A percentile compares a stretch with the other conserved stretches of the same genome.
phyloP scores from a whole-genome alignment of 2,113 vertebrate species.

The Mionectes macconnelli region DNA sequence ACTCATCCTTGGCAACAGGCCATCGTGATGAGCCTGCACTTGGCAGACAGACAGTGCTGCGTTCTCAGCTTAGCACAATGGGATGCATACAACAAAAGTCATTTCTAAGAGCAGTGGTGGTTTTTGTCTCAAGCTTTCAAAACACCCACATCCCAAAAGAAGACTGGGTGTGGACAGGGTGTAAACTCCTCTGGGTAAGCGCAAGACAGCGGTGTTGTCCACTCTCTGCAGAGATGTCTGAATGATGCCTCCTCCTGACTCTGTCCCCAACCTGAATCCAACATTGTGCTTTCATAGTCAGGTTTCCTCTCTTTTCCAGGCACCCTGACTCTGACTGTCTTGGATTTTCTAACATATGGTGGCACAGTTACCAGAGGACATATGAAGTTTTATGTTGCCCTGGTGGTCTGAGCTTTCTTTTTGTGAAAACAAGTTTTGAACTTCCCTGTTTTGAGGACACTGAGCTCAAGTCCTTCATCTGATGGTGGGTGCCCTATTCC shows the following conservation, averaged over 20 bases:
- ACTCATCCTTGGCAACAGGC: neutral
- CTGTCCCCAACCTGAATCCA: neutral
- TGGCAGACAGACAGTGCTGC: rapidly evolving
- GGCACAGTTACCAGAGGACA: neutral
- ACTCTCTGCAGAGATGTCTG: neutral
- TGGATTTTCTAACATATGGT: neutral
- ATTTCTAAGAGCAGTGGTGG: neutral
- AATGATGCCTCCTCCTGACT: neutral
- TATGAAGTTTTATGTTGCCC: neutral
- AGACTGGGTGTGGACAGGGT: neutral
- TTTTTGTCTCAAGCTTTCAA: neutral
- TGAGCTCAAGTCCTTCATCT: neutral
- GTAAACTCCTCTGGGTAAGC: neutral
- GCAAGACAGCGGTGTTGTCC: neutral
- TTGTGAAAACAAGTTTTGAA: neutral
- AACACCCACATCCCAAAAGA: neutral
- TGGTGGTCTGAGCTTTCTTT: neutral
- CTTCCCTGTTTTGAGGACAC: neutral
- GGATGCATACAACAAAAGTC: rapidly evolving
- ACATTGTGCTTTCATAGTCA: neutral
- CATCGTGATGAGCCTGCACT: rapidly evolving
- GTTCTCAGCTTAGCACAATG: neutral
- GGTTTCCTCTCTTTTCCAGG: neutral
- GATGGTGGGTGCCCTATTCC: neutral
- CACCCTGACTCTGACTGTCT: neutral